Conservation (phyloP, 1,140 invertebrate genomes). For the Physella acuta region DNA sequence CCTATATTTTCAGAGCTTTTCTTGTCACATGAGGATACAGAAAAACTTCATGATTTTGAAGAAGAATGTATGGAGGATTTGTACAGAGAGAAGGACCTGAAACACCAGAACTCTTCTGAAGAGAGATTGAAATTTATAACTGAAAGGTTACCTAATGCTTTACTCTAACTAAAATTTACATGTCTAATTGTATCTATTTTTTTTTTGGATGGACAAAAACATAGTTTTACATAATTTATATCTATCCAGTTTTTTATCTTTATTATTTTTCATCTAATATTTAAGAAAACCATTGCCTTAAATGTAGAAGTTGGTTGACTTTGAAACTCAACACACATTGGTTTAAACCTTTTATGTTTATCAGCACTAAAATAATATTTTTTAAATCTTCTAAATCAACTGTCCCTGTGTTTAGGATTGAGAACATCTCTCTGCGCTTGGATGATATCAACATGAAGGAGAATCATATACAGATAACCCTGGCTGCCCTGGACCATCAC, state of each 20-base stretch:
- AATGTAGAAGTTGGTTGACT: no score
- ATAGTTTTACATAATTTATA: no score
- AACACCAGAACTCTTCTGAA: constrained; percentile 82
- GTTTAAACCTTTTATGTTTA: no score
- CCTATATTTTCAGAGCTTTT: constrained; percentile 72
- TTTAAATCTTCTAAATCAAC: constrained; percentile 71
- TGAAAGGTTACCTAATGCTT: no score
- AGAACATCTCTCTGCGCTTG: constrained; percentile 75
- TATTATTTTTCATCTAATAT: no score
- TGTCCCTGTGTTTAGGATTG: constrained; percentile 66
- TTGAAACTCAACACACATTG: no score
- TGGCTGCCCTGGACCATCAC: constrained; percentile 83
- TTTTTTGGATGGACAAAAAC: no score
- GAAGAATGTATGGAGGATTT: constrained; percentile 87
- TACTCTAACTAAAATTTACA: no score
- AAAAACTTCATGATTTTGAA: constrained; percentile 93
- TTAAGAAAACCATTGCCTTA: no score
- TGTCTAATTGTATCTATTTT: no score
- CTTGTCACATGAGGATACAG: constrained; percentile 87
- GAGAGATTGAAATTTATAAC: constrained; percentile 78
- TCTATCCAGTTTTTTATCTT: no score
- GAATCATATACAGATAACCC: constrained; percentile 75
- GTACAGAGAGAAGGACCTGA: constrained; percentile 77
- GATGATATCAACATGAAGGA: constrained; percentile 92
- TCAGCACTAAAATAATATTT: no score